phyloP scores from a whole-genome alignment of 2,888 invertebrate genomes.

The Psylliodes chrysocephalus region DNA sequence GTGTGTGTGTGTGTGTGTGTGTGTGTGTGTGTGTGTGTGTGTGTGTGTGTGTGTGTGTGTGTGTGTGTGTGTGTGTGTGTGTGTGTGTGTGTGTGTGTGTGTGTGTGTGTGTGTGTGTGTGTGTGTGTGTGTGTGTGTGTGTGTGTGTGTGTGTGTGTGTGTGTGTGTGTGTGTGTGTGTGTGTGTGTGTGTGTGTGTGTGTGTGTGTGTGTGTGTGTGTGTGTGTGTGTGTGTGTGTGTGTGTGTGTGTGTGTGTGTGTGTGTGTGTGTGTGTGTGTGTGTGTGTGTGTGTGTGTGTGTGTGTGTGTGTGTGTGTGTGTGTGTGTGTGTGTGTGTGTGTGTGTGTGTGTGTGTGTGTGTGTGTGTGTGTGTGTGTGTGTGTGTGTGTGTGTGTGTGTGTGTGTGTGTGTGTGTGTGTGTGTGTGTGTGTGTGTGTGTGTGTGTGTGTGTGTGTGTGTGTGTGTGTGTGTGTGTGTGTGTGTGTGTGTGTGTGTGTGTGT shows the following conservation, averaged over 20 bases:
- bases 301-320: slow-evolving; percentile 10
- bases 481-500: slow-evolving; percentile 10
- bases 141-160: not conserved
- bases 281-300: slow-evolving; percentile 10
- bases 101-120: too few relatives aligned
- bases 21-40: too few relatives aligned
- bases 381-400: slow-evolving; percentile 10
- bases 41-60: too few relatives aligned
- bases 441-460: slow-evolving; percentile 10
- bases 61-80: too few relatives aligned
- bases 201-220: slow-evolving; percentile 10
- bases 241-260: slow-evolving; percentile 6
- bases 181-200: slow-evolving; percentile 10
- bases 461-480: slow-evolving; percentile 10
- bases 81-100: too few relatives aligned
- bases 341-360: slow-evolving; percentile 10
- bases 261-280: slow-evolving; percentile 10
- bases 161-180: slow-evolving; percentile 10
- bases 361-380: slow-evolving; percentile 10
- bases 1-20: too few relatives aligned
- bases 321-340: slow-evolving; percentile 10
- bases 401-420: slow-evolving; percentile 10
- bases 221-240: slow-evolving; percentile 10
- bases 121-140: too few relatives aligned
- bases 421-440: slow-evolving; percentile 10